phyloP scores from a whole-genome alignment of 2,797 vertebrate genomes.

The Calcarius lapponicus region DNA sequence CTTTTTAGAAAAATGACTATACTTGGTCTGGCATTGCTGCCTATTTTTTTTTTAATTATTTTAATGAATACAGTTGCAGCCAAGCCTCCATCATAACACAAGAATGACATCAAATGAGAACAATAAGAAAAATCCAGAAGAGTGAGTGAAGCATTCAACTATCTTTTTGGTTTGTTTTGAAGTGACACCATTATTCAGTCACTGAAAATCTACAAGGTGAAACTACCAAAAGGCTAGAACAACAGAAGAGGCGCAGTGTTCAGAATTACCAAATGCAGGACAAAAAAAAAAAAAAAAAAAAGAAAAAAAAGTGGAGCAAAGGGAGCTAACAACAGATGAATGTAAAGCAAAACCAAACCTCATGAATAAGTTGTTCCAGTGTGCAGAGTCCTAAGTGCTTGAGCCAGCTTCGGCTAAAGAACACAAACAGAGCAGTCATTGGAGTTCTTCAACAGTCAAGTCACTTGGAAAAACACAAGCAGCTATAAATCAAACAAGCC shows the following conservation, averaged over 20 bases:
- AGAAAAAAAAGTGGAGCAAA: neutral
- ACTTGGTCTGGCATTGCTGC: neutral
- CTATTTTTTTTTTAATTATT: neutral
- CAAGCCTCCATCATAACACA: neutral
- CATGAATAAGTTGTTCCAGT: conserved; percentile 43
- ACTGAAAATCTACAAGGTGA: neutral
- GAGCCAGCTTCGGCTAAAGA: conserved; percentile 33
- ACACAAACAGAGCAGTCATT: conserved; percentile 45
- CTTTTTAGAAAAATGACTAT: neutral
- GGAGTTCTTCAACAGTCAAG: conserved; percentile 53
- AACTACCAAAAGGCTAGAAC: neutral
- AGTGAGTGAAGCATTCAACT: neutral
- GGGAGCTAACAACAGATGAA: neutral
- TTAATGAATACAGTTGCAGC: neutral
- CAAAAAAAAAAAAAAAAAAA: neutral
- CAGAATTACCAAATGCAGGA: neutral
- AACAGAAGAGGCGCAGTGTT: neutral
- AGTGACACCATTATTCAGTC: neutral
- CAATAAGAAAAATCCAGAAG: neutral
- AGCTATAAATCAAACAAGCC: conserved; percentile 49
- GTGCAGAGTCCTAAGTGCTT: neutral
- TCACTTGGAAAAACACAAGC: conserved; percentile 55
- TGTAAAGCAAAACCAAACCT: conserved; percentile 6
- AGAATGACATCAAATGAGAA: neutral
- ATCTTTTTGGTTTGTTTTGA: neutral